Conservation (phyloP, 2,888 invertebrate species). For the Blomia tropicalis region DNA sequence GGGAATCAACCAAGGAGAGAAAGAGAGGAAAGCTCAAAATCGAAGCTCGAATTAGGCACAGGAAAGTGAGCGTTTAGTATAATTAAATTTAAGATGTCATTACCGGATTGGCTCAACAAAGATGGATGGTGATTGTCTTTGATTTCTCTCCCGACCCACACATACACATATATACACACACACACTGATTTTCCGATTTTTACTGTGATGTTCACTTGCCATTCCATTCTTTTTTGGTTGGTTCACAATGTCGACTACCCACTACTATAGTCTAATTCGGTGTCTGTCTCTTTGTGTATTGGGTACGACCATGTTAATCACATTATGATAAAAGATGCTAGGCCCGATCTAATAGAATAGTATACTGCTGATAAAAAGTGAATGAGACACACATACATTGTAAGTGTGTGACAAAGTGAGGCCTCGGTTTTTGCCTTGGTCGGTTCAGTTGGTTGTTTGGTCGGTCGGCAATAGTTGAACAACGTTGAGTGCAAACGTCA, state of each 20-base stretch:
- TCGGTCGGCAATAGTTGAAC: too few relatives aligned
- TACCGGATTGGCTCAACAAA: background rate
- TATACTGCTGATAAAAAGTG: background rate
- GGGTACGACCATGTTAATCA: conserved; percentile 7
- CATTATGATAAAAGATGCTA: conserved; percentile 6
- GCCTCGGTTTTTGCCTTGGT: background rate
- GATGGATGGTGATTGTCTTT: conserved; percentile 7
- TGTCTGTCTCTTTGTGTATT: too few relatives aligned
- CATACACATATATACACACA: background rate
- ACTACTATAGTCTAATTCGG: too few relatives aligned
- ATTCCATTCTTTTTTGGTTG: background rate
- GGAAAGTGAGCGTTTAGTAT: conserved; percentile 19
- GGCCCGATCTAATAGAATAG: background rate
- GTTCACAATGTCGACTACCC: too few relatives aligned
- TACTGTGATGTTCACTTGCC: background rate
- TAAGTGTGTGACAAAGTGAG: background rate
- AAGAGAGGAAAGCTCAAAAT: conserved; percentile 4
- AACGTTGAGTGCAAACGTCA: too few relatives aligned
- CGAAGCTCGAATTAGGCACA: conserved; percentile 3
- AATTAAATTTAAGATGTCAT: conserved; percentile 20
- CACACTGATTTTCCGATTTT: background rate
- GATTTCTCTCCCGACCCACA: background rate
- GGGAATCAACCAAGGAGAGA: background rate
- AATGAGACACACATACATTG: background rate
- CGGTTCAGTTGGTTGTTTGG: too few relatives aligned